These are phyloP conservation scores for Callithrix jacchus DNA, from an alignment of 2,113 vertebrate genomes.

Conservation along the genomic window DNA sequence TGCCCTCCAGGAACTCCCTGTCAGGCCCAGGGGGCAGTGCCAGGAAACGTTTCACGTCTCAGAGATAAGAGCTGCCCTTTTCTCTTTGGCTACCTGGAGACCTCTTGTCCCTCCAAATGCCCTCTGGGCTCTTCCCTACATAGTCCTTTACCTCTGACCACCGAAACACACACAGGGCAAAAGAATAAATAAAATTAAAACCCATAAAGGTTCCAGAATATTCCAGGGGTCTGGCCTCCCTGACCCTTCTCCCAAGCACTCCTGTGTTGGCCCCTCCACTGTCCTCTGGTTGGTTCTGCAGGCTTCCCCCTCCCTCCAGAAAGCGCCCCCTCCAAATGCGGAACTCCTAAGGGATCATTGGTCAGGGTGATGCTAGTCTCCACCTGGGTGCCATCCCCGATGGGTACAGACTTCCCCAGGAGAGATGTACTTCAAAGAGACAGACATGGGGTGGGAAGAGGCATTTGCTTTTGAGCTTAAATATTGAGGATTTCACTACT, in stretches of 20 bases:
- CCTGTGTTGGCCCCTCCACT: neutral
- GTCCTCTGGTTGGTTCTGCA: neutral
- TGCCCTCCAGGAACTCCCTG: neutral
- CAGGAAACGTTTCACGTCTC: too few relatives aligned
- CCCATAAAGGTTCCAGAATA: neutral
- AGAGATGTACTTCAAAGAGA: neutral
- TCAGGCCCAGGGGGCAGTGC: neutral
- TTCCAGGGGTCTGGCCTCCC: neutral
- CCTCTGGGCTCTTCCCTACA: neutral
- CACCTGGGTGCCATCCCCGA: neutral
- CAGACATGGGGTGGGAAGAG: too few relatives aligned
- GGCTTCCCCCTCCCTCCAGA: neutral
- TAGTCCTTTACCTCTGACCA: neutral
- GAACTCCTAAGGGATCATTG: neutral
- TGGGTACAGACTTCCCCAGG: neutral
- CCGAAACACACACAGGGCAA: neutral
- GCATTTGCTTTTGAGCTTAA: neutral
- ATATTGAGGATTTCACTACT: neutral
- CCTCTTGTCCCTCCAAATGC: neutral
- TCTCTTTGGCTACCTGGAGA: neutral
- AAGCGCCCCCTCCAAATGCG: neutral
- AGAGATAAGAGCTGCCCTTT: neutral
- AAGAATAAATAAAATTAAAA: neutral
- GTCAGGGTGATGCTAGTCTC: neutral
- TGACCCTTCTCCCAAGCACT: too few relatives aligned